phyloP scores from a whole-genome alignment of 2,797 vertebrate genomes.

The Macroramphosus scolopax region DNA sequence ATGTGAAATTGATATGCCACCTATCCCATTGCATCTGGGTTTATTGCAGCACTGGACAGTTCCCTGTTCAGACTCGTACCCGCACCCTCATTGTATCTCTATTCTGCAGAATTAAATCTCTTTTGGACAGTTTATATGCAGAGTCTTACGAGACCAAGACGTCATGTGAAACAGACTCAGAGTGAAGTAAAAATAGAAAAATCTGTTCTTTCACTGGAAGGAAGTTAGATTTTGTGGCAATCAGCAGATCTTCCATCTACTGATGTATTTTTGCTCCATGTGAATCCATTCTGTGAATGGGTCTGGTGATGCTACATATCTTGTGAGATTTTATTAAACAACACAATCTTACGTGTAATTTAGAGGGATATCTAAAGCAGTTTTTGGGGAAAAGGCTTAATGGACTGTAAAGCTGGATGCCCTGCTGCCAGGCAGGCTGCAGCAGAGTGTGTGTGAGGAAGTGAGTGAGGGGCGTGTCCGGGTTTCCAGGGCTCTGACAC shows the following conservation, averaged over 20 bases:
- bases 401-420: too few species aligned
- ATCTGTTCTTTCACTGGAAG: conserved; percentile 38
- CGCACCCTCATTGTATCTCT: conserved; percentile 4
- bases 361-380: too few species aligned
- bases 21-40: conserved; percentile 39
- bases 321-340: too few species aligned
- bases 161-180: conserved; percentile 21
- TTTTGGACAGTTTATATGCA: not conserved
- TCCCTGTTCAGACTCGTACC: conserved; percentile 47
- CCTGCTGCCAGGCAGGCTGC: too few species aligned
- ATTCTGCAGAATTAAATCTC: not conserved
- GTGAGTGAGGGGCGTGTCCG: too few species aligned
- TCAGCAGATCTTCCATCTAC: conserved; percentile 50
- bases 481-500: too few species aligned
- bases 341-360: too few species aligned
- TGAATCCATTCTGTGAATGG: too few species aligned
- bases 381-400: too few species aligned
- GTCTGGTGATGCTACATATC: too few species aligned
- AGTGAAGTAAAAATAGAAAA: conserved; percentile 52
- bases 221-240: conserved; percentile 60
- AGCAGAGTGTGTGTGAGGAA: too few species aligned
- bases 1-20: conserved; percentile 20
- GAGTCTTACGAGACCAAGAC: conserved; percentile 18
- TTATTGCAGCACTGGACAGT: conserved; percentile 79
- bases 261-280: too few species aligned